Evolutionary conservation across 2,888 invertebrate species (phyloP).

Genomic region (Halocaridina rubra): DNA sequence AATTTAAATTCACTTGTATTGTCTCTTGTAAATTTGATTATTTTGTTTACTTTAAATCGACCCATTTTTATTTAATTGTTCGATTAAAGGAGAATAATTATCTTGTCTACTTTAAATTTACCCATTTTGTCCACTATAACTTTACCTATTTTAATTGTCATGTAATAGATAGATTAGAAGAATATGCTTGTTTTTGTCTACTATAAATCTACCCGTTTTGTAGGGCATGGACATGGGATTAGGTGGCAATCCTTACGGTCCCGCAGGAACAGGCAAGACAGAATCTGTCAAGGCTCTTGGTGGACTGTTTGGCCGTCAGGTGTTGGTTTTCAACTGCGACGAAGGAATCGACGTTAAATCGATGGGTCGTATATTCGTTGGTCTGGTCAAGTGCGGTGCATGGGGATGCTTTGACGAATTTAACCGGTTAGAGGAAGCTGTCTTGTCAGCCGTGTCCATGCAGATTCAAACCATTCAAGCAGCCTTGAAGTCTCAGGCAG

Average conservation of each 20-base stretch:
- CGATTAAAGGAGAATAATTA: too few species aligned
- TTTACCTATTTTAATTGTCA: too few species aligned
- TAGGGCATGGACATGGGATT: constrained; percentile 93
- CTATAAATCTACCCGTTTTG: too few species aligned
- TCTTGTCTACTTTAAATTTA: too few species aligned
- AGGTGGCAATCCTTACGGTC: constrained; percentile 98
- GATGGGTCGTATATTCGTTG: constrained; percentile 93
- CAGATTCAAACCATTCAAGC: constrained; percentile 92
- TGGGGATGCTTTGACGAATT: constrained; percentile 99
- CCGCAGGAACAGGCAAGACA: constrained; percentile 98
- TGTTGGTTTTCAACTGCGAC: constrained; percentile 97
- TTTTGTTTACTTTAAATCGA: too few species aligned
- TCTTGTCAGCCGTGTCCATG: constrained; percentile 94
- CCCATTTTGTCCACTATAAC: too few species aligned
- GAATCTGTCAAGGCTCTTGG: constrained; percentile 98
- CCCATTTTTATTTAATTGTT: too few species aligned
- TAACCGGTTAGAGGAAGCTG: constrained; percentile 93
- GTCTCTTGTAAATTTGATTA: too few species aligned
- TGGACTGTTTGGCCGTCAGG: constrained; percentile 88
- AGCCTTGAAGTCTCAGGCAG: constrained; percentile 77
- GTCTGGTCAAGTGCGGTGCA: constrained; percentile 92
- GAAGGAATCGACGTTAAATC: constrained; percentile 77
- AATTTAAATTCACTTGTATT: too few species aligned
- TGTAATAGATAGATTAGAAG: too few species aligned
- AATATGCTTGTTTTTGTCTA: too few species aligned